Base-by-base conservation (phyloP, 2,113 vertebrate species). In the Tetrax tetrax region DNA sequence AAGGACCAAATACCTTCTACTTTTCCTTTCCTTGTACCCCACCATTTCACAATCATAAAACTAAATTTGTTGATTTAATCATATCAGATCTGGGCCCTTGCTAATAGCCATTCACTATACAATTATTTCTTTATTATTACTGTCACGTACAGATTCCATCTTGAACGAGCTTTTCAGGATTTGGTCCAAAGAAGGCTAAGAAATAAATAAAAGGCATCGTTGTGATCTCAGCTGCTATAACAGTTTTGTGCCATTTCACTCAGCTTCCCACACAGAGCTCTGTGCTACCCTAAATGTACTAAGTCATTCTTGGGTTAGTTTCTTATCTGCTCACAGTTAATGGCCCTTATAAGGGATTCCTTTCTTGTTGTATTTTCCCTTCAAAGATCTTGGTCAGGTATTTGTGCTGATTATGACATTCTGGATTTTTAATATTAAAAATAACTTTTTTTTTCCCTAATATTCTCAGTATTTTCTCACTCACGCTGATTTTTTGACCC, bases 181-280 rank as follows among this genome's bases (percentile, higher is more conserved):
- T 77, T 80, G 8, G 2, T 18, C 14, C 27, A 31, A 70, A 92
- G 12, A 66, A 83, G 14, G 25, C 23, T 80, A 92, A 76, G 59
- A 85, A 94, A 86, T 70, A 89, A 89, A 77, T 89, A 65, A 80
- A 79, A 84, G 65, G 1, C 4, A 29, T 69, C 20, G 53, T 86
- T 3, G 2, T 88, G 79, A 90, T 80, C 68, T 92, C 85, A 86
- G 87, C 64, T 78, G 45, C 78, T 87, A 12, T 89, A 76, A 87
- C 41, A 65, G 41, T 83, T 96, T 79, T 88, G 31, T 93, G 65
- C 74, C 77, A 90, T 93, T 84, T 95, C 78, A 88, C 81, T 95
- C 66, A 88, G 25, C 88, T 94, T 92, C 80, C 91, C 93, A 91
- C 88, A 80, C 89, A 96, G 57, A 85, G 20, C 13, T 83, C 81